A percentile compares a stretch with the other conserved stretches of the same genome.
phyloP scores from a whole-genome alignment of 2,113 vertebrate genomes.

The Lanius ludovicianus region DNA sequence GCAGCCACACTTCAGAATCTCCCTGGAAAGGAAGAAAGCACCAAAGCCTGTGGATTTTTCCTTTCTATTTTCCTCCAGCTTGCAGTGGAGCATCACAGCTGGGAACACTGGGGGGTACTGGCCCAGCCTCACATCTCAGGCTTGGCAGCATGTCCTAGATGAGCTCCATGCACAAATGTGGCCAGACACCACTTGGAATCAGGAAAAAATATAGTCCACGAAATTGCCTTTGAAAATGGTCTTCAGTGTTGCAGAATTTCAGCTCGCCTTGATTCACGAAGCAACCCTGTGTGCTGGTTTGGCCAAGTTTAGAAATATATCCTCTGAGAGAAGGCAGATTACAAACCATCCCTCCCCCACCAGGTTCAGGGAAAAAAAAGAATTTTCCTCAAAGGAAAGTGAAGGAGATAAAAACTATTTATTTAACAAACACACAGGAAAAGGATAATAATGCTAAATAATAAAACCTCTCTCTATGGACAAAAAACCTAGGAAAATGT shows the following conservation, averaged over 20 bases:
- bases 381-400: no score
- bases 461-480: no score
- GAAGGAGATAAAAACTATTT: no score
- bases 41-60: not conserved
- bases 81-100: not conserved
- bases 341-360: no score
- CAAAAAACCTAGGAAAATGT: no score
- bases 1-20: not conserved
- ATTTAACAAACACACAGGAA: no score
- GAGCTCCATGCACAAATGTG: not conserved
- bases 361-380: no score
- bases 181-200: not conserved
- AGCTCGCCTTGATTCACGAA: slow-evolving; percentile 1
- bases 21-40: not conserved
- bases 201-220: not conserved
- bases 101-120: not conserved
- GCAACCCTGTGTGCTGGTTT: not conserved
- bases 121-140: not conserved
- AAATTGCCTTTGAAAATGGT: slow-evolving; percentile 6
- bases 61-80: not conserved
- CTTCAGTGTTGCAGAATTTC: not conserved
- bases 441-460: no score
- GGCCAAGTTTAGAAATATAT: no score
- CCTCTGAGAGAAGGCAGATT: no score
- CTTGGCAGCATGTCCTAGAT: not conserved